These are phyloP conservation scores for Lymantria dispar DNA, from an alignment of 2,888 invertebrate genomes.

Conservation along the genomic window DNA sequence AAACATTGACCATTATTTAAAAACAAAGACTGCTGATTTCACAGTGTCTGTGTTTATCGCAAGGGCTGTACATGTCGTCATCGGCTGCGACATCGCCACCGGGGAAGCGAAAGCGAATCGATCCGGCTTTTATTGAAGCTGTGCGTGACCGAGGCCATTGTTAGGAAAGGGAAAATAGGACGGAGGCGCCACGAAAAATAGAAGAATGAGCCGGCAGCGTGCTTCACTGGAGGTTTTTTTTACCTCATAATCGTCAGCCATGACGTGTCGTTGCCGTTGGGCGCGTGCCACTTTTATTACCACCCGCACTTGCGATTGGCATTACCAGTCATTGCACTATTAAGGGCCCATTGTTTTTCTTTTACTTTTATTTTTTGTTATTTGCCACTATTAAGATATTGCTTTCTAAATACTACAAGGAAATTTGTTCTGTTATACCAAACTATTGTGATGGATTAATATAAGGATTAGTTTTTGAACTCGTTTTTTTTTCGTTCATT, in stretches of 20 bases:
- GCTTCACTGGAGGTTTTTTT: constrained; percentile 55
- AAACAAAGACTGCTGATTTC: constrained; percentile 52
- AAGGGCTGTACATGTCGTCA: constrained; percentile 73
- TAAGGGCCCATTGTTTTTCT: not conserved
- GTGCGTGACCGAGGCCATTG: constrained; percentile 78
- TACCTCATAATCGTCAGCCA: constrained; percentile 33
- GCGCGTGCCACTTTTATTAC: constrained; percentile 55
- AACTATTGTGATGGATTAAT: no score
- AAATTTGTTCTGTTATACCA: no score
- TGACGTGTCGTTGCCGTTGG: constrained; percentile 49
- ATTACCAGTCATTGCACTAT: constrained; percentile 5
- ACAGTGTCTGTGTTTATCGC: constrained; percentile 54
- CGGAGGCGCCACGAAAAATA: constrained; percentile 64
- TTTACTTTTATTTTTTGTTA: no score
- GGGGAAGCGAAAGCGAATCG: constrained; percentile 80
- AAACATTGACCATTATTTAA: constrained; percentile 3
- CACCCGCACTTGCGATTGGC: not conserved
- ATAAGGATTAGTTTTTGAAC: no score
- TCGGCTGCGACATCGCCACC: constrained; percentile 40
- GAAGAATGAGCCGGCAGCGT: constrained; percentile 63
- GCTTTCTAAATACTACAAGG: no score
- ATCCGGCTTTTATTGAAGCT: constrained; percentile 66
- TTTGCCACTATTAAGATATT: no score
- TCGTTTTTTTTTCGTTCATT: no score
- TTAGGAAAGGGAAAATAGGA: constrained; percentile 76